Percentiles rank a stretch among this genome's conserved stretches.
phyloP scores from a whole-genome alignment of 1,140 invertebrate species.

The Zaprionus davidi region DNA sequence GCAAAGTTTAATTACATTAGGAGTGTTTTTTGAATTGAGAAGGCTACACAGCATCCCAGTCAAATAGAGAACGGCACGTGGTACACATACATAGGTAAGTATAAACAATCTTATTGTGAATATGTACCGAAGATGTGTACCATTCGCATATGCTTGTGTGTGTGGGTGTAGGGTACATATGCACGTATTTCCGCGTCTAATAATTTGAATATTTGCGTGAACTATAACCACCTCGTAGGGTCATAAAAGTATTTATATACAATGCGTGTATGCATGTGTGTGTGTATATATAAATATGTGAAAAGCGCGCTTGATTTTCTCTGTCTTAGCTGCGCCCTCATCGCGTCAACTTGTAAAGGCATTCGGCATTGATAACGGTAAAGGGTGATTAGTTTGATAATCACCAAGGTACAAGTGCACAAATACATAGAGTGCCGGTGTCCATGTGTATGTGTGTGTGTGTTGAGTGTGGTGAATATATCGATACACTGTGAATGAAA shows the following conservation, averaged over 20 bases:
- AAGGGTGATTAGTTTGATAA: constrained; percentile 45
- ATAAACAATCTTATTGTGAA: background rate
- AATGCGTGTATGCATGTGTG: background rate
- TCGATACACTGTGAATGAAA: constrained; percentile 18
- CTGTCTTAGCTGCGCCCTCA: constrained; percentile 16
- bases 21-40: background rate
- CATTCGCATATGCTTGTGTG: background rate
- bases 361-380: constrained; percentile 34
- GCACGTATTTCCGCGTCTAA: constrained; percentile 19
- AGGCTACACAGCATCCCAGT: background rate
- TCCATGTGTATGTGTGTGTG: background rate
- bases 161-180: background rate
- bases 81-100: background rate
- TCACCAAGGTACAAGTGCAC: constrained; percentile 6
- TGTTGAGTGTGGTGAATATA: constrained; percentile 1
- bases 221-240: constrained; percentile 34
- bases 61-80: background rate
- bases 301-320: constrained; percentile 18
- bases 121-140: background rate
- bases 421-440: too few species aligned
- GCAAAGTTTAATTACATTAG: background rate
- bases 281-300: constrained; percentile 22
- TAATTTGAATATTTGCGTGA: constrained; percentile 22
- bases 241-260: constrained; percentile 19
- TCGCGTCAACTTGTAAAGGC: background rate